phyloP scores from a whole-genome alignment of 1,140 invertebrate species.

The Zophobas morio region DNA sequence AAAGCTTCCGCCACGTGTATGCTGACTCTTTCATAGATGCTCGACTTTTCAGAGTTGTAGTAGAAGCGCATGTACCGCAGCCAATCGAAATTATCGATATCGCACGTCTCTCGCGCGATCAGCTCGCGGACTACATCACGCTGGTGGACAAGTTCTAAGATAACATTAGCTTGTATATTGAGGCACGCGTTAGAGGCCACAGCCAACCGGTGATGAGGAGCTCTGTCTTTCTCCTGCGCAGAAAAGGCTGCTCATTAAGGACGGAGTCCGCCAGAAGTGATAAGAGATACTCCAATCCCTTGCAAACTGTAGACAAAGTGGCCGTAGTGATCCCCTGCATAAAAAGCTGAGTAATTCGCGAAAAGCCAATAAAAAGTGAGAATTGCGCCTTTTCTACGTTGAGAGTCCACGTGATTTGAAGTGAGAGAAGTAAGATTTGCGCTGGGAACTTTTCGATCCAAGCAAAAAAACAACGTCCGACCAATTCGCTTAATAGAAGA shows the following conservation, averaged over 20 bases:
- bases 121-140: too few relatives aligned
- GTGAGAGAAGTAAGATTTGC: slow-evolving; percentile 96
- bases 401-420: slow-evolving; percentile 98
- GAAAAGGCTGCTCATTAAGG: slow-evolving; percentile 95
- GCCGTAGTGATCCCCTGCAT: slow-evolving; percentile 71
- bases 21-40: too few relatives aligned
- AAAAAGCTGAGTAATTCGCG: too few relatives aligned
- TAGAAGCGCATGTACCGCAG: too few relatives aligned
- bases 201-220: slow-evolving; percentile 99
- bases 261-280: slow-evolving; percentile 98
- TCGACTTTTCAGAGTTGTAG: too few relatives aligned
- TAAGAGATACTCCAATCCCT: slow-evolving; percentile 92
- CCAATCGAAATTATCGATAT: too few relatives aligned
- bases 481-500: slow-evolving; percentile 93
- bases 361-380: too few relatives aligned
- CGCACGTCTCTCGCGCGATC: too few relatives aligned
- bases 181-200: slow-evolving; percentile 86
- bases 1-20: too few relatives aligned
- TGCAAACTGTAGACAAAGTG: slow-evolving; percentile 84
- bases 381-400: slow-evolving; percentile 92
- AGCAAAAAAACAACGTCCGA: slow-evolving; percentile 85
- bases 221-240: slow-evolving; percentile 96
- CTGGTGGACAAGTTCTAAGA: too few relatives aligned
- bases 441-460: slow-evolving; percentile 98
- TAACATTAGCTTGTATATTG: too few relatives aligned